Evolutionary conservation across 2,888 invertebrate species (phyloP), one percentile per base, ranked within the genome.

Genomic region (Uropetala carovei): DNA sequence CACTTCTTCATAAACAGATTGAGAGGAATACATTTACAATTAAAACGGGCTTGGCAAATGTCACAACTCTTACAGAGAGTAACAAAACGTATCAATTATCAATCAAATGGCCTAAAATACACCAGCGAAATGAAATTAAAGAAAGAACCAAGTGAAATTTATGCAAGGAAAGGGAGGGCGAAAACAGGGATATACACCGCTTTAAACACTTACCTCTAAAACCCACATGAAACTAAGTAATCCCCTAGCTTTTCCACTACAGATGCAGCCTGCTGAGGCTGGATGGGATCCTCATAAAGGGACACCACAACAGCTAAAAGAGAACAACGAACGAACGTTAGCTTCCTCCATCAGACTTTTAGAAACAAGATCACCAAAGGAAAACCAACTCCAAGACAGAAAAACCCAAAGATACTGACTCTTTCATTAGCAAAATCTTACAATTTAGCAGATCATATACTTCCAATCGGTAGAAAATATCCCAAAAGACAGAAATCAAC

Each of bases 221-320:
- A 98, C 97, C 98, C 98, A 97, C 98, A 98, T 96, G 97, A 97
- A 96, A 98, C 97, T 97, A 98, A 97, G 97, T 98, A 98, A 96
- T 98, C 98, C 96, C 98, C 98, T 97, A 98, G 97, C 97, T 98
- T 98, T 97, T 98, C 98, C 96, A 98, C 98, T 96, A 98, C 98
- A 94, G 98, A 98, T 96, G 98, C 98, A 95, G 98, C 98, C 96
- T 98, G 98, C 96, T 98, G 98, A 96, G 98, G 98, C 96, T 98
- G 98, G 96, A 98, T 98, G 95, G 98, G 98, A 96, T 98, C 98
- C 97, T 98, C 98, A 95, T 98, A 98, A 95, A 98, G 97, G 96
- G 98, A 98, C 95, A 98, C 97, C 96, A 98, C 98, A 96, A 98
- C 98, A 95, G 98, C 98, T 98, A 96, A 93, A 97, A 97, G 94